Percentiles rank a stretch among this genome's conserved stretches.
Conservation (phyloP, 2,888 invertebrate species). For the Diarsia mendica region DNA sequence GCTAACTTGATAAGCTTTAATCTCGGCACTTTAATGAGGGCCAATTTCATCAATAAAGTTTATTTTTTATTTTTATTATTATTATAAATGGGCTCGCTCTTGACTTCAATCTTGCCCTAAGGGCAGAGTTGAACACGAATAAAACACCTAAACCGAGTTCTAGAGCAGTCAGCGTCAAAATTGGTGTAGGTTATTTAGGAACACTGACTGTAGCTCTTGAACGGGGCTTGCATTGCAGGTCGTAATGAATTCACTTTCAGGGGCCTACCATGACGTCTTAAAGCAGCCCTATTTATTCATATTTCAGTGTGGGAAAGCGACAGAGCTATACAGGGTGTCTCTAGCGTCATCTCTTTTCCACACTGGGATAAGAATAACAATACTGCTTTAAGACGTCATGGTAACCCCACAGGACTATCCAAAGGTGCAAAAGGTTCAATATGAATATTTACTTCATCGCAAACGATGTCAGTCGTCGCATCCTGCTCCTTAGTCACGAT, state of each 20-base stretch:
- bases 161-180: neutral
- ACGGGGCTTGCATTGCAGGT: neutral
- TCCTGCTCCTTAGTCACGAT: slow-evolving; percentile 73
- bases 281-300: too few species aligned
- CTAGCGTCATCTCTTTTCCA: too few species aligned
- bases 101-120: too few species aligned
- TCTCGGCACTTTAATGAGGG: neutral
- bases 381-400: too few species aligned
- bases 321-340: too few species aligned
- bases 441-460: slow-evolving; percentile 77
- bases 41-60: neutral
- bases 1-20: neutral
- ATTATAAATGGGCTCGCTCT: too few species aligned
- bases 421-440: slow-evolving; percentile 22
- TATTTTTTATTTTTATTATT: too few species aligned
- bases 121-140: neutral
- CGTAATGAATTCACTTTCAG: neutral
- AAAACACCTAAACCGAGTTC: neutral
- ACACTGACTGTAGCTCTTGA: neutral
- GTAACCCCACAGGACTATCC: neutral
- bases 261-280: too few species aligned
- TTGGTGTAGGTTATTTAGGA: neutral
- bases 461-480: slow-evolving; percentile 76
- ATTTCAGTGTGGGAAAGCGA: too few species aligned
- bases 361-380: too few species aligned